Percentiles rank a stretch among this genome's conserved stretches.
phyloP scores from a whole-genome alignment of 2,888 invertebrate genomes.

The Ophioninae sp. region DNA sequence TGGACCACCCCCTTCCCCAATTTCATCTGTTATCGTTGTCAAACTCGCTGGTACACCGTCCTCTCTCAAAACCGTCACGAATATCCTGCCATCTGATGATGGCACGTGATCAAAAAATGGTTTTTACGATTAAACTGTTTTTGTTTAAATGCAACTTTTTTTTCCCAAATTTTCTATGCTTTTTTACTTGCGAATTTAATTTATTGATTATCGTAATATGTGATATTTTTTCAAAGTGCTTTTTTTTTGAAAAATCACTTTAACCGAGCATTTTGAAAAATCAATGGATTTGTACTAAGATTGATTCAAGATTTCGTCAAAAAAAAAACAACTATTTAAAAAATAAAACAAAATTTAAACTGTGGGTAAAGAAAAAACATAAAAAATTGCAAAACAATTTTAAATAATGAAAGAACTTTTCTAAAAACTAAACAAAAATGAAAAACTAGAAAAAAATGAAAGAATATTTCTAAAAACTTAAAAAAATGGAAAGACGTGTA shows the following conservation, averaged over 20 bases:
- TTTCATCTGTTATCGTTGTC: conserved; percentile 82
- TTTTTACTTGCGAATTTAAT: not conserved
- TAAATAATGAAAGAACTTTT: no score
- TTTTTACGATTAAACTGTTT: no score
- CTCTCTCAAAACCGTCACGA: conserved; percentile 85
- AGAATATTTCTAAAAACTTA: no score
- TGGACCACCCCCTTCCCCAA: conserved; percentile 78
- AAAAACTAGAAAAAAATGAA: no score
- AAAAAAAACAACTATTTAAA: no score
- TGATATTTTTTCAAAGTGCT: not conserved
- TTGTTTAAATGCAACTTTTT: no score
- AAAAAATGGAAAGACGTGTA: no score
- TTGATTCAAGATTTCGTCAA: not conserved
- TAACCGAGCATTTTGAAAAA: not conserved
- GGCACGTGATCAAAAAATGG: not conserved
- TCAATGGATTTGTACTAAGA: not conserved
- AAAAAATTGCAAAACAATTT: no score
- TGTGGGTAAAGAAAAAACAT: no score
- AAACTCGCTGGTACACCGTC: conserved; percentile 86
- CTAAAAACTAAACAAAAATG: no score
- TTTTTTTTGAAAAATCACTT: not conserved
- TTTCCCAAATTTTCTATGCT: not conserved
- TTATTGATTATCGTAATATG: not conserved
- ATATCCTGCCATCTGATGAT: conserved; percentile 77
- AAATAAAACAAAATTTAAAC: no score